phyloP scores from a whole-genome alignment of 2,888 invertebrate genomes.

The Orthosia gothica region DNA sequence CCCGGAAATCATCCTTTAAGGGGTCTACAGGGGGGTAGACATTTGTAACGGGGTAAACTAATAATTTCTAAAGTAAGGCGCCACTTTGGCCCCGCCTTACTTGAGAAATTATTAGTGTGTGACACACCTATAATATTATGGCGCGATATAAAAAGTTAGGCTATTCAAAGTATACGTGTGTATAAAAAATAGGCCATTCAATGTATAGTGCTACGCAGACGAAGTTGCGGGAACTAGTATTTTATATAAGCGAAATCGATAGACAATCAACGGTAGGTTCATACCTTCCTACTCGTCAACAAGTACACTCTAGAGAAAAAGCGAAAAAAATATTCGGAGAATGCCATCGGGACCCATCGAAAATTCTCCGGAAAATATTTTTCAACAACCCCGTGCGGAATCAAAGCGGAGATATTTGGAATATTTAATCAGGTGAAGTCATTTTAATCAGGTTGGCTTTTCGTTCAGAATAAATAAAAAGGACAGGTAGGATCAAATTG shows the following conservation, averaged over 20 bases:
- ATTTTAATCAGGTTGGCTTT: constrained; percentile 75
- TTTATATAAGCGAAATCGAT: constrained; percentile 6
- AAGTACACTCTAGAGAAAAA: constrained; percentile 27
- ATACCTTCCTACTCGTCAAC: background rate
- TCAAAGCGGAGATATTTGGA: constrained; percentile 73
- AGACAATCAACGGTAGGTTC: background rate
- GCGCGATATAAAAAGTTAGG: too few relatives aligned
- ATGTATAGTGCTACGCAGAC: too few relatives aligned
- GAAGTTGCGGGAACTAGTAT: too few relatives aligned
- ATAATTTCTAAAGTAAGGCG: too few relatives aligned
- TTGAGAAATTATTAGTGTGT: too few relatives aligned
- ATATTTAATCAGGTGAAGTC: constrained; percentile 76
- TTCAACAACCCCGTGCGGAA: constrained; percentile 66
- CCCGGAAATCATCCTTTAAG: too few relatives aligned
- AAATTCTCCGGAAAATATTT: constrained; percentile 68
- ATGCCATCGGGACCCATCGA: constrained; percentile 50
- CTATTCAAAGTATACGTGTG: too few relatives aligned
- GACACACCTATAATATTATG: too few relatives aligned
- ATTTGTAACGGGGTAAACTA: too few relatives aligned
- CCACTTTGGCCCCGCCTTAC: too few relatives aligned
- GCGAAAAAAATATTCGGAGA: constrained; percentile 56
- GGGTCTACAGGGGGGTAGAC: too few relatives aligned
- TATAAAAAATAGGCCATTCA: too few relatives aligned
- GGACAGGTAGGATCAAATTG: constrained; percentile 71
- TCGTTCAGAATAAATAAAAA: constrained; percentile 74